Evolutionary conservation across 2,797 vertebrate genomes (phyloP).

Genomic region (Thaleichthys pacificus): DNA sequence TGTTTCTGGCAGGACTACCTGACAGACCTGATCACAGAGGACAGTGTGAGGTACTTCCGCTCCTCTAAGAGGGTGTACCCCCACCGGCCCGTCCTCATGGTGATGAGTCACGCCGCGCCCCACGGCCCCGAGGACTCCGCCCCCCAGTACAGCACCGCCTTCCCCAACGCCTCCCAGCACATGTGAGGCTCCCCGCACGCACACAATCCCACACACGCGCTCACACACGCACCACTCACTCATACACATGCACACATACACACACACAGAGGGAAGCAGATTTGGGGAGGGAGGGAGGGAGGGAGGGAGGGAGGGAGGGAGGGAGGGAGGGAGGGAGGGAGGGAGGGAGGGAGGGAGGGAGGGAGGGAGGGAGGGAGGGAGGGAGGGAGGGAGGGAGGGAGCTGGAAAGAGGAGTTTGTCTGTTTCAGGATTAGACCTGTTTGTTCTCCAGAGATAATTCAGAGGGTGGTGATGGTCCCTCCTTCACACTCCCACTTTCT

Average conservation of each 20-base stretch:
- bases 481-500: neutral
- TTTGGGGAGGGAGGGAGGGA: neutral
- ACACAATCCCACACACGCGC: neutral
- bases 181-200: conserved; percentile 78
- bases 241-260: neutral
- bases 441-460: conserved; percentile 6
- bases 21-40: conserved; percentile 94
- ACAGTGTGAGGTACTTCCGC: conserved; percentile 91
- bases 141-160: conserved; percentile 88
- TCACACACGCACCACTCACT: neutral
- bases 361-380: neutral
- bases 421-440: neutral
- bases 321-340: neutral
- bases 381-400: neutral
- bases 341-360: neutral
- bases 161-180: conserved; percentile 94
- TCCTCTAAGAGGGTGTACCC: conserved; percentile 91
- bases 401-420: neutral
- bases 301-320: neutral
- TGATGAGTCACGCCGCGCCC: conserved; percentile 92
- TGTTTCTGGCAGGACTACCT: conserved; percentile 85
- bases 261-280: neutral
- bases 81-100: conserved; percentile 91
- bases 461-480: neutral
- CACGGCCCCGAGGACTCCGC: conserved; percentile 93